phyloP scores from a whole-genome alignment of 2,113 vertebrate genomes.

The Malurus cyaneus region DNA sequence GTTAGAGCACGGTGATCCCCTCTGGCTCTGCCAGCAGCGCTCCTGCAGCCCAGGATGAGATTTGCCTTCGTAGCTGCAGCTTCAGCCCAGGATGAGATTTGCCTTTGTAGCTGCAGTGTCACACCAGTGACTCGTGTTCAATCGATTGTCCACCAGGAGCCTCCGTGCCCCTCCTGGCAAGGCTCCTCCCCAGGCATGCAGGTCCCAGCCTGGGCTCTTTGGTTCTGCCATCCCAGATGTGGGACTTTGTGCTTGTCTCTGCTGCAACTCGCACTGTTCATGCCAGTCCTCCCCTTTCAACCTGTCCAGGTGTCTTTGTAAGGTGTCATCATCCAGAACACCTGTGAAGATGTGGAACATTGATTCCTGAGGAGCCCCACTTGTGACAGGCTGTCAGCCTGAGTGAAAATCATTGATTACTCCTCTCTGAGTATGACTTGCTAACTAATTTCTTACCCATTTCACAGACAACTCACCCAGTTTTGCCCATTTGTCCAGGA shows the following conservation, averaged over 20 bases:
- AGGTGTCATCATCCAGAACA: not conserved
- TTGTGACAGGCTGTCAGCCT: not conserved
- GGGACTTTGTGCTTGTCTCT: not conserved
- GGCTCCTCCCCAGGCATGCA: not conserved
- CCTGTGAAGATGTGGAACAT: not conserved
- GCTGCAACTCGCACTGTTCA: not conserved
- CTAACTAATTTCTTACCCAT: too few relatives aligned
- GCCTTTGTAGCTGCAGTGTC: accelerated
- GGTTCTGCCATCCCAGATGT: not conserved
- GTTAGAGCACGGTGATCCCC: not conserved
- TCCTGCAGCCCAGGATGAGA: not conserved
- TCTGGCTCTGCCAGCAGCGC: not conserved
- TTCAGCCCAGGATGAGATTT: not conserved
- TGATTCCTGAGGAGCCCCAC: accelerated
- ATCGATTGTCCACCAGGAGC: not conserved
- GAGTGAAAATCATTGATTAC: too few relatives aligned
- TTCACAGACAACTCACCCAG: too few relatives aligned
- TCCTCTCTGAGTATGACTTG: too few relatives aligned
- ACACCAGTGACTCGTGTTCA: not conserved
- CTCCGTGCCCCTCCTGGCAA: too few relatives aligned
- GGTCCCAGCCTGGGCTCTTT: not conserved
- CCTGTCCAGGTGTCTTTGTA: not conserved
- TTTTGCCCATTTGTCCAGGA: too few relatives aligned
- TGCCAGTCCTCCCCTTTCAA: not conserved
- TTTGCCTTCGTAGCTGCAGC: accelerated